Conservation (phyloP, 30 jellyfish, hydroid and myxozoan species). For the Cassiopea xamachana region DNA sequence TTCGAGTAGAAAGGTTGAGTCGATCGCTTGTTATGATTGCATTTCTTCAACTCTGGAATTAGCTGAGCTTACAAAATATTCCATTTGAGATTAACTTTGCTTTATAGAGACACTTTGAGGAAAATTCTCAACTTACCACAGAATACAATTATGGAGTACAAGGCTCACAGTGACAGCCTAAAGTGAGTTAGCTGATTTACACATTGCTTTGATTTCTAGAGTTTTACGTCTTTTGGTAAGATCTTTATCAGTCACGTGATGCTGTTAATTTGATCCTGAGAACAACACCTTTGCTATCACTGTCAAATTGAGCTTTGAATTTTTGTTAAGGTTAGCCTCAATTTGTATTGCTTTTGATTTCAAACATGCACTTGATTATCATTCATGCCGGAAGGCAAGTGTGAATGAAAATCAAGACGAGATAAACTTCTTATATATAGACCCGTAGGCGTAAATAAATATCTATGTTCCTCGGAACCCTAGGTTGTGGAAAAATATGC, state of each 20-base stretch:
- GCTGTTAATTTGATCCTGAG: not conserved
- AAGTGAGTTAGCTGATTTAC: slow-evolving; percentile 58
- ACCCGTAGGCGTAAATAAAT: too few relatives aligned
- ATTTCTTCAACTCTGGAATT: not conserved
- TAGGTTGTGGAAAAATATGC: too few relatives aligned
- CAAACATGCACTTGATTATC: not conserved
- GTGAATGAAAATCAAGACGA: not conserved
- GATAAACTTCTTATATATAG: not conserved
- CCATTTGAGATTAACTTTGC: not conserved
- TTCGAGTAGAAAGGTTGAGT: not conserved
- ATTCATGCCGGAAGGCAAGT: not conserved
- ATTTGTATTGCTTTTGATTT: too few relatives aligned
- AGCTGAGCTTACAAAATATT: not conserved
- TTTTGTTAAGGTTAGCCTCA: too few relatives aligned
- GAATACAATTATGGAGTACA: slow-evolving; percentile 97
- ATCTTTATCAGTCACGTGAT: not conserved
- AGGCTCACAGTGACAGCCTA: slow-evolving; percentile 95
- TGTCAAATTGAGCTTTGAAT: not conserved
- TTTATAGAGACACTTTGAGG: slow-evolving; percentile 87
- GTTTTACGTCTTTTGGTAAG: not conserved
- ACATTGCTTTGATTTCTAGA: not conserved
- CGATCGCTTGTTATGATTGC: not conserved
- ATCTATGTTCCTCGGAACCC: too few relatives aligned
- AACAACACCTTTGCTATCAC: not conserved
- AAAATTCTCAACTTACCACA: slow-evolving; percentile 93